Percentiles rank a stretch among this genome's conserved stretches.
Conservation (phyloP, 1,140 invertebrate genomes). For the Heliothis virescens region DNA sequence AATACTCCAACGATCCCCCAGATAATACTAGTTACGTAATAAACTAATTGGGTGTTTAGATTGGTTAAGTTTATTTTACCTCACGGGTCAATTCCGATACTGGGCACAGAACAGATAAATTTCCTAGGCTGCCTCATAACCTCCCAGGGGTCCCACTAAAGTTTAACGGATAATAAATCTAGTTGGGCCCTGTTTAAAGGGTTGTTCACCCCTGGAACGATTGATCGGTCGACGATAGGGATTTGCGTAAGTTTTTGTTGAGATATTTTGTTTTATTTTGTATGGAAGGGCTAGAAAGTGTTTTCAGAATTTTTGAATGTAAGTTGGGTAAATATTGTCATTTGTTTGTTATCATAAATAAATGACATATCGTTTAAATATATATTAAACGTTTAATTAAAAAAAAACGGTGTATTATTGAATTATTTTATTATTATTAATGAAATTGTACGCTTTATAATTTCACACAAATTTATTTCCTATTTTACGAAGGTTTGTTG, state of each 20-base stretch:
- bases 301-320: too few species aligned
- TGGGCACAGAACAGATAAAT: slow-evolving; percentile 30
- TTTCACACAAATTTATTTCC: too few species aligned
- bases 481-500: too few species aligned
- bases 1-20: not conserved
- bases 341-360: too few species aligned
- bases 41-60: slow-evolving; percentile 20
- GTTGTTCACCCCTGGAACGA: slow-evolving; percentile 24
- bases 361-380: too few species aligned
- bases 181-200: slow-evolving; percentile 23
- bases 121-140: slow-evolving; percentile 45
- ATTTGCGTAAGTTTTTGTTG: not conserved
- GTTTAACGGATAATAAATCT: slow-evolving; percentile 53
- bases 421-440: too few species aligned
- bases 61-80: slow-evolving; percentile 23
- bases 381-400: too few species aligned
- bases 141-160: slow-evolving; percentile 52
- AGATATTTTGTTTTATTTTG: too few species aligned
- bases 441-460: too few species aligned
- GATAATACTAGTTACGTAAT: not conserved
- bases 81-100: slow-evolving; percentile 35
- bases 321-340: too few species aligned
- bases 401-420: too few species aligned
- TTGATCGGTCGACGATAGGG: slow-evolving; percentile 3
- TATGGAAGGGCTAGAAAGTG: too few species aligned